Conservation (phyloP, 1,140 invertebrate genomes). For the Drosophila repleta region DNA sequence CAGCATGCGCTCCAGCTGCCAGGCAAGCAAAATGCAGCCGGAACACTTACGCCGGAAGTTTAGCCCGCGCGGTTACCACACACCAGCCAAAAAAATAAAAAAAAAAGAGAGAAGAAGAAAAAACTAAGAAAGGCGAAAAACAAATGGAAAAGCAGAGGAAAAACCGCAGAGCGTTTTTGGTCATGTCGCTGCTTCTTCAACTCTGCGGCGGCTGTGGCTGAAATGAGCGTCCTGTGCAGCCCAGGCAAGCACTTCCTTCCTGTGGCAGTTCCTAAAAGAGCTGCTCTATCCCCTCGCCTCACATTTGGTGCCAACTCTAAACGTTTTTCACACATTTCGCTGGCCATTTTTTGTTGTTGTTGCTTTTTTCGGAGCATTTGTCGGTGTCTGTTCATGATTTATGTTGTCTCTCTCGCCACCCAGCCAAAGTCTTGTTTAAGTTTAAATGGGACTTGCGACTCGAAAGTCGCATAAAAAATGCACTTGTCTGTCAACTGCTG, state of each 20-base stretch:
- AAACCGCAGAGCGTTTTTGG: conserved; percentile 70
- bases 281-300: not conserved
- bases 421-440: conserved; percentile 17
- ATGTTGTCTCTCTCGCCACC: conserved; percentile 62
- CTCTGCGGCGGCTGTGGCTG: conserved; percentile 39
- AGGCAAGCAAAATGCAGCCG: conserved; percentile 31
- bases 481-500: conserved; percentile 68
- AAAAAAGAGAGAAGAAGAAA: conserved; percentile 22
- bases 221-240: conserved; percentile 18
- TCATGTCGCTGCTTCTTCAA: conserved; percentile 34
- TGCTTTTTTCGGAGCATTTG: conserved; percentile 34
- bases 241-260: conserved; percentile 50
- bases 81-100: conserved; percentile 47
- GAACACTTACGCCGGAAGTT: conserved; percentile 49
- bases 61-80: conserved; percentile 36
- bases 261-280: conserved; percentile 27
- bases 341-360: not conserved
- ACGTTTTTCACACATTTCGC: conserved; percentile 53
- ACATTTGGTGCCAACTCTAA: conserved; percentile 36
- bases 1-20: conserved; percentile 39
- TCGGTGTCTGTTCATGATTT: conserved; percentile 76
- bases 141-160: conserved; percentile 12
- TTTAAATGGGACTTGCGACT: conserved; percentile 34
- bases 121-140: not conserved
- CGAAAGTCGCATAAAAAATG: conserved; percentile 57